Base-by-base conservation (phyloP, 2,888 invertebrate species). In the Drosophila sordidula region DNA sequence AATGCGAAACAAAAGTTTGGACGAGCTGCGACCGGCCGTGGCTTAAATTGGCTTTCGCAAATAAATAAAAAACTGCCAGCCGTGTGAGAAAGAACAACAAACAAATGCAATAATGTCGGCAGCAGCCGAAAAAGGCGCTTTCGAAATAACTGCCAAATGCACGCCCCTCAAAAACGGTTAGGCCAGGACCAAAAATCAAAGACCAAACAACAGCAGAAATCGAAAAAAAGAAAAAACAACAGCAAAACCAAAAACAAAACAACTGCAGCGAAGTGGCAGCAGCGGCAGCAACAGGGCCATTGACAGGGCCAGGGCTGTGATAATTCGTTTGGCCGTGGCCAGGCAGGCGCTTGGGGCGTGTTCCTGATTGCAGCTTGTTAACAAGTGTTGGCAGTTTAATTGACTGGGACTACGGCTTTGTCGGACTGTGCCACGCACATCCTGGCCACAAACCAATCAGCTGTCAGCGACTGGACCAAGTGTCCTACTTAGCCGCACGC, bases 301-400 rank as follows among this genome's bases (percentile, higher is more conserved):
- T 38, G 26, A 29, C 11, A 18, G 36, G 29, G 29, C 25, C 22
- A 25, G 70, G 41, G 38, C 52, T 61, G 75, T 84, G 85, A 82
- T 82, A 82, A 82, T 82, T 84, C 68, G 79, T 55, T 70, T 54
- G 62, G 75, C 64, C 73, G 70, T 63, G 72, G 79, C 71, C 82
- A 18, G 69, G 61, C 41, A 66, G 78, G 75, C 72, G 89, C 90
- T 89, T 72, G 81, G 87, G 89, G 89, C 89, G 89, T 89, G 89
- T 86, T 80, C 78, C 89, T 88, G 89, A 89, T 90, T 88, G 89
- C 83, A 87, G 88, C 87, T 89, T 90, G 90, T 89, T 89, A 90
- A 89, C 90, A 90, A 90, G 88, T 90, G 90, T 90, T 90, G 89
- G 89, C 90, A 90, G 89, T 90, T 89, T 90, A 90, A 90, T 90